These are phyloP conservation scores for Agriopis leucophaearia DNA, from an alignment of 2,888 invertebrate genomes.

Conservation along the genomic window DNA sequence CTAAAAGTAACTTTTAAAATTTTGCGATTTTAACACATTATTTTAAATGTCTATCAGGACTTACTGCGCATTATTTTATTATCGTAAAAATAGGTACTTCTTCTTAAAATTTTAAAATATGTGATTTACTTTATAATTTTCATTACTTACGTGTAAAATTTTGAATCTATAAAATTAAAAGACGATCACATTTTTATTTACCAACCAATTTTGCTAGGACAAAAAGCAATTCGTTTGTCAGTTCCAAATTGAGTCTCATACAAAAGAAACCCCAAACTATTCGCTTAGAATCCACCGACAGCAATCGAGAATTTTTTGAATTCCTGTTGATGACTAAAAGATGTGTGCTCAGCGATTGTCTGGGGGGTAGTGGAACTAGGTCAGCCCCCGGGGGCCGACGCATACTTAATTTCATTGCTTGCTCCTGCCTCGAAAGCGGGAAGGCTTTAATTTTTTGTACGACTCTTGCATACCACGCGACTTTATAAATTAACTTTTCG, in stretches of 20 bases:
- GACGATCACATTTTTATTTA: no score
- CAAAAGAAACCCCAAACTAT: slow-evolving; percentile 10
- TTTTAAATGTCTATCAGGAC: no score
- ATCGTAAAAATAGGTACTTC: no score
- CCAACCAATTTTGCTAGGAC: no score
- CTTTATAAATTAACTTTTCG: slow-evolving; percentile 21
- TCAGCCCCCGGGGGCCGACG: slow-evolving; percentile 49
- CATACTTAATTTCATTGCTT: slow-evolving; percentile 61
- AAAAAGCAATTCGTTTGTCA: background rate
- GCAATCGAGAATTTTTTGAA: slow-evolving; percentile 38
- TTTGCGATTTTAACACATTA: no score
- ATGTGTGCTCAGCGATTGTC: slow-evolving; percentile 57
- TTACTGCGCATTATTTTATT: no score
- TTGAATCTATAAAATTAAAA: no score
- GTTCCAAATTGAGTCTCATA: background rate
- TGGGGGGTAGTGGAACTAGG: slow-evolving; percentile 48
- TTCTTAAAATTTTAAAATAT: no score
- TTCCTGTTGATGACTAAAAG: slow-evolving; percentile 50
- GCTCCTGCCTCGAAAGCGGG: slow-evolving; percentile 30
- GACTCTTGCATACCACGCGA: slow-evolving; percentile 19
- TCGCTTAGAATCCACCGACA: slow-evolving; percentile 12
- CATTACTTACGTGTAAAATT: no score
- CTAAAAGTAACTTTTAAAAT: no score
- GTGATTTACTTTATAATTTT: no score
- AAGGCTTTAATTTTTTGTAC: slow-evolving; percentile 42